Conservation (phyloP, 2,797 vertebrate species). For the Rhinichthys osculus region DNA sequence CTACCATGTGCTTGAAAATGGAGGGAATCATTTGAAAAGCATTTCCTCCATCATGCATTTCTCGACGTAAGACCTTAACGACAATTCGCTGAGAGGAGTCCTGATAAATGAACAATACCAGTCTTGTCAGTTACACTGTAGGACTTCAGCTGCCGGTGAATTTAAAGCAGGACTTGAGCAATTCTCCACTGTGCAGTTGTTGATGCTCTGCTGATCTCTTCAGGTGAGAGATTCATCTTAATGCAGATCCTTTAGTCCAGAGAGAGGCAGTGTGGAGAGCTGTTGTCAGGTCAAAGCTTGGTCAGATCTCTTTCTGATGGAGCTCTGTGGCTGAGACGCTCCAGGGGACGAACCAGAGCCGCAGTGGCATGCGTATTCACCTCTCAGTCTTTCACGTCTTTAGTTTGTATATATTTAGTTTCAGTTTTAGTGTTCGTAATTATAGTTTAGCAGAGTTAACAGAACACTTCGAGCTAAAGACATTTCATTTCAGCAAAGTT, state of each 20-base stretch:
- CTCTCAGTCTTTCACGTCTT: too few relatives aligned
- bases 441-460: too few relatives aligned
- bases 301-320: conserved; percentile 23
- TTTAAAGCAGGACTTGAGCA: conserved; percentile 17
- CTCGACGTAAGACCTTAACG: background rate
- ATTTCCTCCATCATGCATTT: conserved; percentile 1
- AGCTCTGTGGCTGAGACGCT: conserved; percentile 5
- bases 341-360: background rate
- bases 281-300: conserved; percentile 11
- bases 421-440: too few relatives aligned
- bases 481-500: too few relatives aligned
- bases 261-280: background rate
- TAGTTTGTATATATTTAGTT: too few relatives aligned
- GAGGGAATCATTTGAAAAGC: conserved; percentile 26
- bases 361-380: background rate
- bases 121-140: conserved; percentile 26
- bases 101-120: conserved; percentile 17
- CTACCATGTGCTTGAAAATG: conserved; percentile 28
- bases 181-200: background rate
- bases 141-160: conserved; percentile 5
- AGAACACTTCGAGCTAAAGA: too few relatives aligned
- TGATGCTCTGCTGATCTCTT: conserved; percentile 37
- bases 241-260: conserved; percentile 23
- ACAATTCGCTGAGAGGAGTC: background rate
- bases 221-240: conserved; percentile 26